Evolutionary conservation across 2,888 invertebrate genomes (phyloP).

Genomic region (Cataglyphis livida): DNA sequence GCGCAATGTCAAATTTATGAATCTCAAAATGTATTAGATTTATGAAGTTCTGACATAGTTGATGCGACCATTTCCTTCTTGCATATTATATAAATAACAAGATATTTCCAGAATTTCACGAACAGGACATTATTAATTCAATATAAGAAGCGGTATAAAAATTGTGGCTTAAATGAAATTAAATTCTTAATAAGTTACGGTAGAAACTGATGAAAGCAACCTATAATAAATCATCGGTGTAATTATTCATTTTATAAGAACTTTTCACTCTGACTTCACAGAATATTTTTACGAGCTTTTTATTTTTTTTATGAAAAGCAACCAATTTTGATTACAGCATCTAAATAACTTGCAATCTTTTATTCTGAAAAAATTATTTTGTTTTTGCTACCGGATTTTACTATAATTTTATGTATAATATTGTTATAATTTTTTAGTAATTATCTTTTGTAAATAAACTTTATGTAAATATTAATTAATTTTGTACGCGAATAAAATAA

Average conservation of each 20-base stretch:
- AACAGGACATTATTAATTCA: background rate
- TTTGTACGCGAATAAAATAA: background rate
- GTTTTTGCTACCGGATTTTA: background rate
- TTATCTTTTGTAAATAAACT: background rate
- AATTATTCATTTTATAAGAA: slow-evolving; percentile 49
- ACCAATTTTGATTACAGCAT: background rate
- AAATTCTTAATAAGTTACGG: background rate
- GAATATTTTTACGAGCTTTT: slow-evolving; percentile 33
- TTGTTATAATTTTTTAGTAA: background rate
- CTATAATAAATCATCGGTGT: background rate
- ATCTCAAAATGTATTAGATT: no score
- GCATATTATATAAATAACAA: background rate
- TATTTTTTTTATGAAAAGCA: slow-evolving; percentile 35
- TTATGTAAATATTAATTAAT: slow-evolving; percentile 2
- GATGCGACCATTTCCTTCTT: no score
- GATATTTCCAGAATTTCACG: background rate
- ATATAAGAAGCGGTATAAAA: background rate
- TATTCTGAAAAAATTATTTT: background rate
- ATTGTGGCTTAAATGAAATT: background rate
- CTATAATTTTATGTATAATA: background rate
- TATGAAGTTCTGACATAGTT: no score
- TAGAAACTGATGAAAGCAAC: background rate
- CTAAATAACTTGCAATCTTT: background rate
- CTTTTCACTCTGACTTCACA: slow-evolving; percentile 43
- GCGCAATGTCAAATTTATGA: no score